Base-by-base conservation (phyloP, 2,888 invertebrate species). In the Pollenia labialis region DNA sequence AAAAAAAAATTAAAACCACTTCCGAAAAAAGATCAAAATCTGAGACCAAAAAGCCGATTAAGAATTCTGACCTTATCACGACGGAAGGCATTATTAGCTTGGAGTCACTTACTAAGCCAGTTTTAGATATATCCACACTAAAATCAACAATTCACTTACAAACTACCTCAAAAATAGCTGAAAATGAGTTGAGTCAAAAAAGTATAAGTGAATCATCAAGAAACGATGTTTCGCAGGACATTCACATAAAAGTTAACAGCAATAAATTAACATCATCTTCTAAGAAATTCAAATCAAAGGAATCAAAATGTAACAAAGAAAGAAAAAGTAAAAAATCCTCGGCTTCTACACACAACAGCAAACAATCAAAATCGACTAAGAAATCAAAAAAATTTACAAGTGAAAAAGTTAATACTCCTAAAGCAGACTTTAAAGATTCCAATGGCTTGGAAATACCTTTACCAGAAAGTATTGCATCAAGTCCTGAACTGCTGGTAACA, bases 11-110 rank as follows among this genome's bases (percentile, higher is more conserved):
- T 52, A 54, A 89, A 85, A 81, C 72, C 50, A 60, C 68, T 12
- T 87, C 72, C 4, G 92, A 90, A 80, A 90, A 91, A 75, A 90
- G 95, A 91, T 92, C 95, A 91, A 92, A 94, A 92, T 91, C 94
- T 88, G 90, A 94, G 91, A 91, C 93, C 87, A 92, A 95, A 91
- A 92, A 93, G 90, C 91, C 88, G 18, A 76, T 87, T 10, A 88
- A 87, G 9, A n/a, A 18, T 8, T 32, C 23, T 42, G 50, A 11
- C 10, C 62, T 54, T 4, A 54, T 54, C 58, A 81, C 11, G 12
- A 60, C 7, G 4, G 82, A 82, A 40, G 68, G 75, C 46, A 40
- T 54, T 54, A 64, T 84, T 23, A 72, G 42, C 18, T 42, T 79
- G 23, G 76, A 87, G 32, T 66, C 69, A 14, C 40, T 85, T 44